Percentiles rank a stretch among this genome's conserved stretches.
phyloP scores from a whole-genome alignment of 2,113 vertebrate genomes.

The Cranoglanis bouderius region DNA sequence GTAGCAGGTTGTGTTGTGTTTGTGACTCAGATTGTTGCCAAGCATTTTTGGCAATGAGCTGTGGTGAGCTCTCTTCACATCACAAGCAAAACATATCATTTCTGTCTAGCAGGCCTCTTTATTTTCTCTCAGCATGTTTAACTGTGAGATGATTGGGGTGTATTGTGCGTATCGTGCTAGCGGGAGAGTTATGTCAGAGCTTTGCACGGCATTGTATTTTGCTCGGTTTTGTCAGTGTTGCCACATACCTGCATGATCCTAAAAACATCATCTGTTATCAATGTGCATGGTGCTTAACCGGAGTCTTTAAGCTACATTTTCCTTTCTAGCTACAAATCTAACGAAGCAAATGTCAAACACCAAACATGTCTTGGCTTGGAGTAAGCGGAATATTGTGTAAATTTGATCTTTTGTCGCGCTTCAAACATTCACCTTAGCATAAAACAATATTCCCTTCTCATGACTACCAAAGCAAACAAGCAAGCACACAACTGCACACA shows the following conservation, averaged over 20 bases:
- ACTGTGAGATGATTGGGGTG: not conserved
- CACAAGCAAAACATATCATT: not conserved
- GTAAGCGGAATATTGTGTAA: not conserved
- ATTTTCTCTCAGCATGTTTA: not conserved
- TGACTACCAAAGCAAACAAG: not conserved
- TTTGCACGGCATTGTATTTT: not conserved
- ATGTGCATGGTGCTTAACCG: not conserved
- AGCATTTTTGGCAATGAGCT: not conserved
- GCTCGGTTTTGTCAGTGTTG: not conserved
- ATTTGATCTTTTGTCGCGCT: not conserved
- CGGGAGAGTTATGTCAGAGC: not conserved
- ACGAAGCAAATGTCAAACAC: not conserved
- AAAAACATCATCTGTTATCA: not conserved
- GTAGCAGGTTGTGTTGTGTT: not conserved
- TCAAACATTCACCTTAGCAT: not conserved
- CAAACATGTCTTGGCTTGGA: not conserved
- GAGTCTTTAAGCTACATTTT: not conserved
- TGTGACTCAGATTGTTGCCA: not conserved
- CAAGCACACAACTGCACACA: slow-evolving; percentile 17
- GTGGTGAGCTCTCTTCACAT: not conserved
- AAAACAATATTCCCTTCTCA: not conserved
- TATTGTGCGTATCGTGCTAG: not conserved
- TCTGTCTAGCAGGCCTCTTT: not conserved
- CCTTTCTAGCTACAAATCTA: not conserved
- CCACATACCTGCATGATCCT: not conserved